Evolutionary conservation across 2,113 vertebrate genomes (phyloP), one percentile per base, ranked within the genome.

Genomic region (Pteronura brasiliensis): DNA sequence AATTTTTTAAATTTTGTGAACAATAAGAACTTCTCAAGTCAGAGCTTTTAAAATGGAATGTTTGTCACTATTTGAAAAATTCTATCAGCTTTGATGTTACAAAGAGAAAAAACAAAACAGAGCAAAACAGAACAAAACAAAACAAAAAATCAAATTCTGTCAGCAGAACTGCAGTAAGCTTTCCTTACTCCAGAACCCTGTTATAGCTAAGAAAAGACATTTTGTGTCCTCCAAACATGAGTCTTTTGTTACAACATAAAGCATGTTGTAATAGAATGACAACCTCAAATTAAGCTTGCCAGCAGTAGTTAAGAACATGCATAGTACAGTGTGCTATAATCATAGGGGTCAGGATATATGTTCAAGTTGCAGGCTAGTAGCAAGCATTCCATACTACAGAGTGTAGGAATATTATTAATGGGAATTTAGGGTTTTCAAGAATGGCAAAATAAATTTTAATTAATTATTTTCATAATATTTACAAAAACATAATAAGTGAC

Each of bases 221-320:
- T 90, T 89, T 95, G 14, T 80, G 34, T 94, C 3, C 36, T 42
- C 4, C 27, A 86, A 89, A 49, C 8, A 4, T 36, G 27, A 59
- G 55, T 31, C 6, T 59, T 36, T 57, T 69, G 71, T 81, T 42
- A 76, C 12, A 90, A 69, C 96, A 85, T 10, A 77, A 23, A 59
- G 0, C 59, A 34, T 59, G 4, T 92, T 96, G 3, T 7, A 96
- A 55, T 29, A 74, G 4, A 96, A 10, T 29, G 15, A 83, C 23
- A 97, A 85, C 21, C 34, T 96, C 72, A 92, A 97, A 97, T 95
- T 85, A 77, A 94, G 84, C 27, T 67, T 90, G 18, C 13, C 21
- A 74, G 61, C 3, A 49, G 29, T 5, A 44, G 27, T 18, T 80
- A 31, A 59, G 76, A 49, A 1, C 27, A 39, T n/a, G 5, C 39